phyloP scores from a whole-genome alignment of 2,888 invertebrate species.

The Peribatodes rhomboidaria region DNA sequence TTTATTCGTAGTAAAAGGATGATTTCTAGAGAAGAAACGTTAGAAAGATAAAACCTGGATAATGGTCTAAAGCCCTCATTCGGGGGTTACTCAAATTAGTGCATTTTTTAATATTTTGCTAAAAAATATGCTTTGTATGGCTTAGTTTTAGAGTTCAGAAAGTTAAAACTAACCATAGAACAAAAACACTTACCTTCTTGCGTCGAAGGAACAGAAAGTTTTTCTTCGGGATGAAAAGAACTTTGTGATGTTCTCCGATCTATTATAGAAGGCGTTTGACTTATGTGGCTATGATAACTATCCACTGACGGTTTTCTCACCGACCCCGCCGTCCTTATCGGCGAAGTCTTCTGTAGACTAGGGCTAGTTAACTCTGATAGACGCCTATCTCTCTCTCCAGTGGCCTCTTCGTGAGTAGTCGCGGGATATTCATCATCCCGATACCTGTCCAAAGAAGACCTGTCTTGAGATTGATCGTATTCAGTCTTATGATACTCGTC shows the following conservation, averaged over 20 bases:
- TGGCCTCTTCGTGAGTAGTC: conserved; percentile 70
- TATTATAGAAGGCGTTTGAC: conserved; percentile 77
- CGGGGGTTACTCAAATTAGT: too few relatives aligned
- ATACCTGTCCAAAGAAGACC: conserved; percentile 79
- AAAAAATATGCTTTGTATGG: too few relatives aligned
- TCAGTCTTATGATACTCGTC: conserved; percentile 85
- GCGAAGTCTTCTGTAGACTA: conserved; percentile 76
- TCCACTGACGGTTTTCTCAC: conserved; percentile 80
- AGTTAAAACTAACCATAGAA: conserved; percentile 13
- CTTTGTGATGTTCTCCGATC: conserved; percentile 82
- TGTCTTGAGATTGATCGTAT: conserved; percentile 78
- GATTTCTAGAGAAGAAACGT: too few relatives aligned
- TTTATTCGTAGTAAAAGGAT: too few relatives aligned
- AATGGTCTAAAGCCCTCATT: too few relatives aligned
- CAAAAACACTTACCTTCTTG: conserved; percentile 71
- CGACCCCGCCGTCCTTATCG: conserved; percentile 70
- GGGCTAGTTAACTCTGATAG: conserved; percentile 67
- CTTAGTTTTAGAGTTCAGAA: too few relatives aligned
- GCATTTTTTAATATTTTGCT: too few relatives aligned
- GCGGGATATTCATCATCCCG: conserved; percentile 78
- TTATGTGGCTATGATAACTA: conserved; percentile 80
- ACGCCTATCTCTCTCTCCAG: conserved; percentile 75
- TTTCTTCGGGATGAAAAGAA: conserved; percentile 86
- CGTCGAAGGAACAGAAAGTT: conserved; percentile 75
- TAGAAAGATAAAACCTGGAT: too few relatives aligned